Conservation (phyloP, 2,888 invertebrate species). For the Leucophora obtusa region DNA sequence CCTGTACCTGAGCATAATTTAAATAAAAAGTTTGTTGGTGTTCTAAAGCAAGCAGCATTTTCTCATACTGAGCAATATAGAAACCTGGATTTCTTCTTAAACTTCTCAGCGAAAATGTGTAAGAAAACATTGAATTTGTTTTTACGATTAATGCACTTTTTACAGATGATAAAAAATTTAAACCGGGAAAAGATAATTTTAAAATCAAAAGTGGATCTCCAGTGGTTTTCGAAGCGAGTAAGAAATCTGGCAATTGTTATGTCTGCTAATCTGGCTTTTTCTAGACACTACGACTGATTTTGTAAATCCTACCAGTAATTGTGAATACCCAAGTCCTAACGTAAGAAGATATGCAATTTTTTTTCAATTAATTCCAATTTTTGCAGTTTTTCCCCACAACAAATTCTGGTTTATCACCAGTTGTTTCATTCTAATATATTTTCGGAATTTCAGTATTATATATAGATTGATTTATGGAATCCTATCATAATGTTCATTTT, state of each 20-base stretch:
- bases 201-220: neutral
- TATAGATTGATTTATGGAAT: neutral
- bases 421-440: slow-evolving; percentile 8
- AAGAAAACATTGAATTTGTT: slow-evolving; percentile 21
- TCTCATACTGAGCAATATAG: neutral
- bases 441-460: slow-evolving; percentile 21
- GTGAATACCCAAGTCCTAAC: no score
- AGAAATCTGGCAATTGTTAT: neutral
- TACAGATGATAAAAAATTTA: neutral
- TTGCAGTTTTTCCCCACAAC: neutral
- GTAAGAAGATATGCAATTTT: neutral
- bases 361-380: neutral
- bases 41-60: neutral
- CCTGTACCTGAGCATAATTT: slow-evolving; percentile 60
- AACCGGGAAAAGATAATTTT: no score
- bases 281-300: no score
- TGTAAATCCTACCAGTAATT: neutral
- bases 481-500: neutral
- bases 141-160: neutral
- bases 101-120: neutral
- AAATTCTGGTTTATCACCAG: neutral
- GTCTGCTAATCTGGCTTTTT: neutral
- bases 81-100: slow-evolving; percentile 1
- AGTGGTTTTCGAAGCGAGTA: neutral
- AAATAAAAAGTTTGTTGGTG: no score